Base-by-base conservation (phyloP, 2,797 vertebrate genomes). In the Leptoclinus maculatus region DNA sequence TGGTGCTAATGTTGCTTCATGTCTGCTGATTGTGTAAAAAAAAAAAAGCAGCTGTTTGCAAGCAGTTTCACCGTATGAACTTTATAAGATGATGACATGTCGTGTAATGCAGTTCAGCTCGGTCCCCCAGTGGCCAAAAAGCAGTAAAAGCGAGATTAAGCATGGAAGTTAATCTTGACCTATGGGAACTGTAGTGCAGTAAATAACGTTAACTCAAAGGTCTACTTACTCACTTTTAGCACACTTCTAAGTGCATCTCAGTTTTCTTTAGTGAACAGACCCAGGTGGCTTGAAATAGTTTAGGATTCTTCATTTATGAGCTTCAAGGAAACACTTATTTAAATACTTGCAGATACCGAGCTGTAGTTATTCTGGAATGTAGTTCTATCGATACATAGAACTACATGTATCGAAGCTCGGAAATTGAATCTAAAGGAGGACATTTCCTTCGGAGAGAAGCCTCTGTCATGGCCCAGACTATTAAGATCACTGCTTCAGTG, bases 171-270 rank as follows among this genome's bases (percentile, higher is more conserved):
- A 5, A 43, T 25, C 16, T 43, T 27, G 7, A 63, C 32, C 5
- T 59, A 43, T 53, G 21, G 47, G 8, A n/a, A 11, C 23, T 21
- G 0, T n/a, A 16, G 32, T 36, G 19, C 13, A 23, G 34, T 45
- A 38, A 71, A 71, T 71, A 62, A 62, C 39, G 21, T 17, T 11
- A 19, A 67, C 23, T 58, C 39, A 57, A 45, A 57, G 12, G 27
- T 43, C 5, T 25, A 36, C 21, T 23, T 51, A 38, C 19, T 25
- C 12, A 13, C n/a, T 54, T 54, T 54, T 6, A 25, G 23, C 51
- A 53, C 49, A 12, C 13, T 53, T 53, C n/a, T 13, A 53, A 53
- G 23, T 23, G 49, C n/a, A 4, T 53, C n/a, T 56, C 9, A 19
- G 41, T 47, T 32, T 65, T 32, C 43, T 65, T 32, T 3, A 7